phyloP scores from a whole-genome alignment of 2,888 invertebrate species.

The Drosophila koepferae region DNA sequence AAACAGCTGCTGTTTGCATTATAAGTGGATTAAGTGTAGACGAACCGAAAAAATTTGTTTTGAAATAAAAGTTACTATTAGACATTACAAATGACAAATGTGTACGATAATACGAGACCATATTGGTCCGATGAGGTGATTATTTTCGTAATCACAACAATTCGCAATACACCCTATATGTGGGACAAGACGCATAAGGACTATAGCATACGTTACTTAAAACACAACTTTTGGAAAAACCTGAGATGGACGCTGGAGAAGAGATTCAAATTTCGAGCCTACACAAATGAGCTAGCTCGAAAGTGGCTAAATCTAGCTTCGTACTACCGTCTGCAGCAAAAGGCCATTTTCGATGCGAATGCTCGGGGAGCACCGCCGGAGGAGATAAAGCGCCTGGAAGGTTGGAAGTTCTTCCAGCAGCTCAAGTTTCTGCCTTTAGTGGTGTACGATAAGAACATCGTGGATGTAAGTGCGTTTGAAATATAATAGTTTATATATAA shows the following conservation, averaged over 20 bases:
- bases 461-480: conserved; percentile 34
- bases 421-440: conserved; percentile 37
- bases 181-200: conserved; percentile 55
- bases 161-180: conserved; percentile 54
- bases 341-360: conserved; percentile 48
- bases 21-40: conserved; percentile 44
- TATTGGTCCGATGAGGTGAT: conserved; percentile 54
- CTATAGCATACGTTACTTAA: conserved; percentile 48
- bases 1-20: conserved; percentile 38
- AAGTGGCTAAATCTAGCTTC: conserved; percentile 52
- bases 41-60: background rate
- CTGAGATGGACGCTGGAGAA: conserved; percentile 49
- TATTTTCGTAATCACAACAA: conserved; percentile 43
- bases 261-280: conserved; percentile 41
- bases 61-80: background rate
- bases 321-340: conserved; percentile 49
- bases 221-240: conserved; percentile 56
- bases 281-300: conserved; percentile 49
- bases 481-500: background rate
- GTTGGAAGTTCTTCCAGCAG: conserved; percentile 51
- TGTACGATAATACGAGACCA: conserved; percentile 34
- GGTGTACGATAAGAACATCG: conserved; percentile 31
- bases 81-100: conserved; percentile 25
- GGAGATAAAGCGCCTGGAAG: conserved; percentile 49
- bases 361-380: conserved; percentile 48